Percentiles rank a stretch among this genome's conserved stretches.
These are phyloP conservation scores for Nomada flava DNA, from an alignment of 2,888 invertebrate genomes.

Conservation along the genomic window DNA sequence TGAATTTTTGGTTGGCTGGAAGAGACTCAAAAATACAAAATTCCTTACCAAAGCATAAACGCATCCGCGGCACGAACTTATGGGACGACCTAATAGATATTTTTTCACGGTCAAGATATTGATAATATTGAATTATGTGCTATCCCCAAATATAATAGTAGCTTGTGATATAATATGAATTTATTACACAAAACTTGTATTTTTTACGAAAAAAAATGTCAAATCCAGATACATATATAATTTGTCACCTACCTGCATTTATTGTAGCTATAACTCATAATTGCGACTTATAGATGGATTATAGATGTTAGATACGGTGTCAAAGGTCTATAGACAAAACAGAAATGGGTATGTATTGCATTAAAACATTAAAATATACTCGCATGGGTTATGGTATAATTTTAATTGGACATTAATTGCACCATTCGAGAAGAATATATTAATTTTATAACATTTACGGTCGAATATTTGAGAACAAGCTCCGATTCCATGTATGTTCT, in stretches of 20 bases:
- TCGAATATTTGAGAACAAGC: neutral
- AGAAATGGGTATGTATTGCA: conserved; percentile 55
- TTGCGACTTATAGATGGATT: conserved; percentile 69
- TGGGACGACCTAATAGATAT: neutral
- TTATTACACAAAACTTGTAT: neutral
- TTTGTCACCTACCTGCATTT: conserved; percentile 78
- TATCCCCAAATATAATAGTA: neutral
- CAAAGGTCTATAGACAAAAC: conserved; percentile 70
- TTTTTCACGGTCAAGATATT: neutral
- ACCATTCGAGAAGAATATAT: no score
- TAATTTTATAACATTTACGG: neutral
- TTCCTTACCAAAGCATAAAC: no score
- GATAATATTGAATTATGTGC: neutral
- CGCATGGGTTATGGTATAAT: neutral
- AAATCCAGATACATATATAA: conserved; percentile 1
- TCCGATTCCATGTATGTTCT: neutral
- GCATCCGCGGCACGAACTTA: no score
- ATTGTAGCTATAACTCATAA: conserved; percentile 80
- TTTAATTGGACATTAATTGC: no score
- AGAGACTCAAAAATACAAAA: no score
- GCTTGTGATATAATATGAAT: no score
- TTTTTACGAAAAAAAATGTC: neutral
- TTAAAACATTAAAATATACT: conserved; percentile 35
- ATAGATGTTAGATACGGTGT: conserved; percentile 64
- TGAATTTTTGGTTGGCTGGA: no score